Conservation (phyloP, 2,113 vertebrate genomes). For the Junco hyemalis region DNA sequence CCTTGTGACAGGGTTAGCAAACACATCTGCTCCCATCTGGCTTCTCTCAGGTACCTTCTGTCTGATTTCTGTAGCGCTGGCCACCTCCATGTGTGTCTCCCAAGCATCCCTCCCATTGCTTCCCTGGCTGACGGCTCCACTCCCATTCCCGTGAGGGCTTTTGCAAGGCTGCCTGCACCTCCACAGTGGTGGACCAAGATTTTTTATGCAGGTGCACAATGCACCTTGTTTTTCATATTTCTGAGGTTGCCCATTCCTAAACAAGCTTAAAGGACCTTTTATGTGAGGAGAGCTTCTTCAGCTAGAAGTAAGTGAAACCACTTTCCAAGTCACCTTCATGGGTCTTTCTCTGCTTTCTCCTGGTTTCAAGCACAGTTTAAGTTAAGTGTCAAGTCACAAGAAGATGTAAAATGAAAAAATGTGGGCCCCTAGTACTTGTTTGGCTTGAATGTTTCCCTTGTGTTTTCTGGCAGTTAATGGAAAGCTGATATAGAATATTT, state of each 20-base stretch:
- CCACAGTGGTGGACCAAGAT: background rate
- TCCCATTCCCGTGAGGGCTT: background rate
- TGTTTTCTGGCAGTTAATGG: background rate
- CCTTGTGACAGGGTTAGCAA: background rate
- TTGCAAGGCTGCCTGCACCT: background rate
- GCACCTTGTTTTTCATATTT: background rate
- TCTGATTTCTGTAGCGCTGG: background rate
- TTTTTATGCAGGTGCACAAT: background rate
- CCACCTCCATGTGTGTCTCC: background rate
- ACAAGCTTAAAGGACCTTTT: background rate
- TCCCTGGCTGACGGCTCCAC: background rate
- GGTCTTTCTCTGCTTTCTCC: background rate
- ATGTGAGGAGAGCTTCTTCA: background rate
- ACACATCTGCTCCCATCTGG: background rate
- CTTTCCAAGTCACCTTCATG: background rate
- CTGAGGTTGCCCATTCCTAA: background rate
- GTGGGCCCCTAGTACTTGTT: background rate
- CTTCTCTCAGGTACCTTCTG: background rate
- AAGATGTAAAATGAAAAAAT: background rate
- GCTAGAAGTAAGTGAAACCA: background rate
- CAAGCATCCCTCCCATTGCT: rapidly evolving
- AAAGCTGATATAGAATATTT: background rate
- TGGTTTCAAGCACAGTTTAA: background rate
- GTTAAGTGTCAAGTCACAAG: background rate
- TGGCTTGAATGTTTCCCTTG: background rate